These are phyloP conservation scores for Eueides isabella DNA, from an alignment of 1,140 invertebrate genomes.

Conservation along the genomic window DNA sequence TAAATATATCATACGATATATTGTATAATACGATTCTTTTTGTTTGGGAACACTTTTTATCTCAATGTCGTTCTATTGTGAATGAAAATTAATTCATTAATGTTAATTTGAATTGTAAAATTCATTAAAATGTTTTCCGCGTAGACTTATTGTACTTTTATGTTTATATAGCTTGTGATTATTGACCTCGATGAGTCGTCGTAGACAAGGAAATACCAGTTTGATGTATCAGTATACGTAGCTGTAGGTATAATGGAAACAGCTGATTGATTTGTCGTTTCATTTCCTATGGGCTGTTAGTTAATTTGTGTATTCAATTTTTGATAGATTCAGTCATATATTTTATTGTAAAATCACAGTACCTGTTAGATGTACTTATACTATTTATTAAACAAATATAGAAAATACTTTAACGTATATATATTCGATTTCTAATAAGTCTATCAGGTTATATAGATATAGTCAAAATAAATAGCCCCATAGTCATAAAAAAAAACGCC, in stretches of 20 bases:
- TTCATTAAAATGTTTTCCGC: slow-evolving; percentile 29
- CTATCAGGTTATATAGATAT: too few relatives aligned
- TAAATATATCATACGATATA: not conserved
- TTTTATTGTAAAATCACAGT: too few relatives aligned
- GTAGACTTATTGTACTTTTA: slow-evolving; percentile 25
- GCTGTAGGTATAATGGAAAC: not conserved
- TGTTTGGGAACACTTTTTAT: slow-evolving; percentile 11
- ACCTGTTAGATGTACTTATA: too few relatives aligned
- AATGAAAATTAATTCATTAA: slow-evolving; percentile 30
- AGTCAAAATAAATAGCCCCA: too few relatives aligned
- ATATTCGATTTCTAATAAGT: too few relatives aligned
- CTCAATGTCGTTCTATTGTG: slow-evolving; percentile 29
- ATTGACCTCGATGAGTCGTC: slow-evolving; percentile 30
- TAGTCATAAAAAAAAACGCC: too few relatives aligned
- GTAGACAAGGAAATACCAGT: slow-evolving; percentile 24
- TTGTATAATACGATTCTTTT: slow-evolving; percentile 1
- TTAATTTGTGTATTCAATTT: not conserved
- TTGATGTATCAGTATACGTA: not conserved
- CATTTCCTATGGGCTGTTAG: not conserved
- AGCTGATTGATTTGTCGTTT: slow-evolving; percentile 6
- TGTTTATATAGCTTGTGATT: slow-evolving; percentile 26
- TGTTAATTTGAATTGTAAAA: slow-evolving; percentile 18
- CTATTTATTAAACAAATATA: not conserved
- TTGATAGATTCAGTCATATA: not conserved
- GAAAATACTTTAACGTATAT: not conserved